phyloP scores from a whole-genome alignment of 1,140 invertebrate species.

The Diorhabda elongata region DNA sequence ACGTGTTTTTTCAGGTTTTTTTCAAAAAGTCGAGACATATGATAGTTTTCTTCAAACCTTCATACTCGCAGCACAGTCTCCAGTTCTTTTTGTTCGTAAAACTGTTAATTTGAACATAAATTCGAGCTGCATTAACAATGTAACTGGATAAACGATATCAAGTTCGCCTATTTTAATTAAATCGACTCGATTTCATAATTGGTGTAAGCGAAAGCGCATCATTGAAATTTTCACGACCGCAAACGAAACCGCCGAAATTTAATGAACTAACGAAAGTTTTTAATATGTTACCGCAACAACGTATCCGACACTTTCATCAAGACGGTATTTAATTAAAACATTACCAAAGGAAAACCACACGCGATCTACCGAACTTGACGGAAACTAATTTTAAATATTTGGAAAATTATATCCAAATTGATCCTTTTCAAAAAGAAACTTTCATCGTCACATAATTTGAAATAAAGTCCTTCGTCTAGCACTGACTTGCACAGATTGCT shows the following conservation, averaged over 20 bases:
- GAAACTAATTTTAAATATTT: too few relatives aligned
- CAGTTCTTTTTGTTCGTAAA: too few relatives aligned
- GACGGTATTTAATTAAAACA: slow-evolving; percentile 2
- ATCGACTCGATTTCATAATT: neutral
- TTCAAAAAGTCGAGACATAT: too few relatives aligned
- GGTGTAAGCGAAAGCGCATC: neutral
- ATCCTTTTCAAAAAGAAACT: too few relatives aligned
- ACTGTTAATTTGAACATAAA: too few relatives aligned
- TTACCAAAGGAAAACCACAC: neutral
- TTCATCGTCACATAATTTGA: too few relatives aligned
- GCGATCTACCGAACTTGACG: neutral
- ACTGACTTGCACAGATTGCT: too few relatives aligned
- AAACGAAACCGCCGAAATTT: slow-evolving; percentile 2
- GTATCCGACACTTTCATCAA: neutral
- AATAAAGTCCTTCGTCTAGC: too few relatives aligned
- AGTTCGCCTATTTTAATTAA: neutral
- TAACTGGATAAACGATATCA: neutral
- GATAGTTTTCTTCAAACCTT: too few relatives aligned
- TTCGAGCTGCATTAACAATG: neutral
- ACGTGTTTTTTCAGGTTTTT: too few relatives aligned
- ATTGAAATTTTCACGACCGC: neutral
- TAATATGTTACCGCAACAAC: neutral
- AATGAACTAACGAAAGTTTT: slow-evolving; percentile 1
- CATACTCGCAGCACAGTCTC: too few relatives aligned
- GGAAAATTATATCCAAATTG: too few relatives aligned